Evolutionary conservation across 2,113 vertebrate genomes (phyloP).

Genomic region (Hemichromis elongatus): DNA sequence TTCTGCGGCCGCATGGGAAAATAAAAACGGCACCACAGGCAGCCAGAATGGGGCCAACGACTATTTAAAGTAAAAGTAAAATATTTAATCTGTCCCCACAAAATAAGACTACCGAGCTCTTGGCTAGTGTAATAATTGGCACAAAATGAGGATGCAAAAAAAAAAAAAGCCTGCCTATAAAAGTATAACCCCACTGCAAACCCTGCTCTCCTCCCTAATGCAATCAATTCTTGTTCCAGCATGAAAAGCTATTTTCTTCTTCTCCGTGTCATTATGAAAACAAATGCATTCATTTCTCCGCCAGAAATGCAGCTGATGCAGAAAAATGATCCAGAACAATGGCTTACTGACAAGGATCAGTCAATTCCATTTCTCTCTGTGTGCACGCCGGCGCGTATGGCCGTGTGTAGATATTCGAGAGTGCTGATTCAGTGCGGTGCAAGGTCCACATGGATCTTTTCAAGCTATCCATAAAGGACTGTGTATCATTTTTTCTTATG

Average conservation of each 20-base stretch:
- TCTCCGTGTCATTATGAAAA: constrained; percentile 57
- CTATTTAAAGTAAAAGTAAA: not conserved
- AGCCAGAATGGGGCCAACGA: not conserved
- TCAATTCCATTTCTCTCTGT: constrained; percentile 42
- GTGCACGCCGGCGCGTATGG: not conserved
- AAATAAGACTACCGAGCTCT: not conserved
- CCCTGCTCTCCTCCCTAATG: not conserved
- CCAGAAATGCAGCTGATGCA: constrained; percentile 49
- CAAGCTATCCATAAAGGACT: not conserved
- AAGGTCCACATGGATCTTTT: constrained; percentile 19
- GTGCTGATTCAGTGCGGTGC: constrained; percentile 41
- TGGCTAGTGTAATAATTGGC: constrained; percentile 24
- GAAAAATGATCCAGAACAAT: constrained; percentile 47
- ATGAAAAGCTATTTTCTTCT: constrained; percentile 58
- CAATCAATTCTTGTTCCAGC: constrained; percentile 54
- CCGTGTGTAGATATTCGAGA: not conserved
- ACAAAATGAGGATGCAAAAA: constrained; percentile 25
- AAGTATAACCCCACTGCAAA: not conserved
- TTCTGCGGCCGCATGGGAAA: not conserved
- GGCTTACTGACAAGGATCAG: constrained; percentile 57
- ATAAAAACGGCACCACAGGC: not conserved
- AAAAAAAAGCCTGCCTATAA: constrained; percentile 23
- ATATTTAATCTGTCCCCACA: not conserved
- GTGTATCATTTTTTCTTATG: constrained; percentile 24
- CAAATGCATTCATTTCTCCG: constrained; percentile 50